Conservation (phyloP, 2,888 invertebrate genomes). For the Aricia artaxerxes region DNA sequence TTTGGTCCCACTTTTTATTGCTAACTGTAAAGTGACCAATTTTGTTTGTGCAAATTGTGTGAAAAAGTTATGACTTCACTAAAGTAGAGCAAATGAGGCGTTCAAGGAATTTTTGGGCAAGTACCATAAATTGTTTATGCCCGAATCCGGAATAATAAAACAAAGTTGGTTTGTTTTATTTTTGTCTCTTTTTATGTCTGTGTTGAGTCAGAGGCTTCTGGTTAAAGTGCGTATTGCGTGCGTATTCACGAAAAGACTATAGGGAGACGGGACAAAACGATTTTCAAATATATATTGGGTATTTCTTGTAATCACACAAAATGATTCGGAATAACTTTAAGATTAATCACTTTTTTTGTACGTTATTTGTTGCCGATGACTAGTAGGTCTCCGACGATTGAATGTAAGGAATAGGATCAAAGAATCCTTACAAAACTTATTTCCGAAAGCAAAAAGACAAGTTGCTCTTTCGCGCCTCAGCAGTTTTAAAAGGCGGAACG, state of each 20-base stretch:
- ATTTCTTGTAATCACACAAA: neutral
- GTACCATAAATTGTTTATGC: slow-evolving; percentile 16
- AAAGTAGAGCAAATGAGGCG: slow-evolving; percentile 19
- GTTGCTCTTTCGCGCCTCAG: neutral
- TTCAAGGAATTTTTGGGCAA: slow-evolving; percentile 1
- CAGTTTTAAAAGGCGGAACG: slow-evolving; percentile 18
- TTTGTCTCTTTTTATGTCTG: neutral
- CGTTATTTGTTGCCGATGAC: neutral
- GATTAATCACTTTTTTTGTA: neutral
- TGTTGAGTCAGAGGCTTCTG: neutral
- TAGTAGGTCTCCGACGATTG: neutral
- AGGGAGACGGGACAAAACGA: neutral
- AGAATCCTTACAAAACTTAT: neutral
- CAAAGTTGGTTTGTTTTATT: slow-evolving; percentile 4
- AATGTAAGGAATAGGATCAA: neutral
- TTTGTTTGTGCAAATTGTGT: slow-evolving; percentile 23
- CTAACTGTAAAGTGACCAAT: slow-evolving; percentile 14
- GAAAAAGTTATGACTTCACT: slow-evolving; percentile 9
- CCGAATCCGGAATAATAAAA: slow-evolving; percentile 18
- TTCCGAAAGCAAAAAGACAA: slow-evolving; percentile 4
- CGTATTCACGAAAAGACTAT: too few species aligned
- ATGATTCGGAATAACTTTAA: neutral
- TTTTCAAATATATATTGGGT: neutral
- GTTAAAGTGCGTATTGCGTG: neutral
- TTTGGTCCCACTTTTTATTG: slow-evolving; percentile 28